These are phyloP conservation scores for Scopus umbretta DNA, from an alignment of 2,113 vertebrate genomes.

Conservation along the genomic window DNA sequence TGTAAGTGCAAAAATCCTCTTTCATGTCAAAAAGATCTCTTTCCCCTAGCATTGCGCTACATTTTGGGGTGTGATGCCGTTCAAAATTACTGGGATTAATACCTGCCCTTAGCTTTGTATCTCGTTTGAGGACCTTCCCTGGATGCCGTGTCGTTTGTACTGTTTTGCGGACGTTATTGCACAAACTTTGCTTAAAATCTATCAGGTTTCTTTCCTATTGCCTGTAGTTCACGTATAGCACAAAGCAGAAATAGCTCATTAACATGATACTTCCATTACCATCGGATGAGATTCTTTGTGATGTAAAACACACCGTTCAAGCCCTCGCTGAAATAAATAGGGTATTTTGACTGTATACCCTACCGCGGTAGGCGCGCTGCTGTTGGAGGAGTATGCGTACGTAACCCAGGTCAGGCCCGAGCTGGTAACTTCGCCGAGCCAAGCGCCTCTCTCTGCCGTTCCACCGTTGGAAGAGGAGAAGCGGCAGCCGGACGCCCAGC, in stretches of 20 bases:
- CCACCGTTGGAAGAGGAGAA: neutral
- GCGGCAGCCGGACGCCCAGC: neutral
- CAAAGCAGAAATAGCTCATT: neutral
- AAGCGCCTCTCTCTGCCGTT: neutral
- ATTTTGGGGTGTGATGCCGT: neutral
- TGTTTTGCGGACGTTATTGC: rapidly evolving
- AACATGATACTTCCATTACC: neutral
- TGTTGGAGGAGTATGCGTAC: neutral
- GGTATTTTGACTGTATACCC: neutral
- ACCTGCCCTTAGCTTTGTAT: neutral
- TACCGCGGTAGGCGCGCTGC: neutral
- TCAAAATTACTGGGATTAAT: rapidly evolving
- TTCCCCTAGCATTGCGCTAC: neutral
- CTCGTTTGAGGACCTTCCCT: rapidly evolving
- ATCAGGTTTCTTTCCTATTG: neutral
- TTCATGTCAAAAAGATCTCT: neutral
- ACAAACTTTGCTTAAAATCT: neutral
- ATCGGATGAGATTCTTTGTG: neutral
- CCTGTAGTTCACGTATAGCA: neutral
- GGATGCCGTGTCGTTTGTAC: rapidly evolving
- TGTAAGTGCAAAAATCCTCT: neutral
- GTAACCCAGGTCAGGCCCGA: neutral
- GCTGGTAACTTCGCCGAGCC: neutral
- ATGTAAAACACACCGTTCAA: neutral
- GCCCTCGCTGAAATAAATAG: neutral